Percentiles rank a stretch among this genome's conserved stretches.
These are phyloP conservation scores for Dysdera silvatica DNA, from an alignment of 1,140 invertebrate genomes.

Conservation along the genomic window DNA sequence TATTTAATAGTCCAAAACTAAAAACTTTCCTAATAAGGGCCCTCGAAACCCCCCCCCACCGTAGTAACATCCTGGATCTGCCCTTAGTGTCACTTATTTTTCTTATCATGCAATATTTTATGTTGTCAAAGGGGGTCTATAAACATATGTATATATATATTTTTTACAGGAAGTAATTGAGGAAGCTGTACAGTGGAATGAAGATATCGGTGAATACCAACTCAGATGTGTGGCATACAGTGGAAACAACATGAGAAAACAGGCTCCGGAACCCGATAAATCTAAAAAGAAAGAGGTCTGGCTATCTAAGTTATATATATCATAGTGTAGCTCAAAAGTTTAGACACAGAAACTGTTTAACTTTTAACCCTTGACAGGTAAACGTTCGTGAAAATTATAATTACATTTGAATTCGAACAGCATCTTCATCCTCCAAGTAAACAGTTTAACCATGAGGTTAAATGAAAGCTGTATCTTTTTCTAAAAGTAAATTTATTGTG, in stretches of 20 bases:
- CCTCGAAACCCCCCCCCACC: too few species aligned
- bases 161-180: constrained; percentile 74
- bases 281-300: constrained; percentile 29
- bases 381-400: neutral
- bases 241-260: constrained; percentile 84
- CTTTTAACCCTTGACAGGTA: neutral
- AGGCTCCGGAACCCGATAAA: constrained; percentile 23
- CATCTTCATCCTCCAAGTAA: neutral
- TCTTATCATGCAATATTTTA: too few species aligned
- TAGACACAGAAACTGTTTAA: neutral
- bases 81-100: too few species aligned
- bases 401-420: neutral
- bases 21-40: too few species aligned
- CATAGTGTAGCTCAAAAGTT: neutral
- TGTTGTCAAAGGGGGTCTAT: too few species aligned
- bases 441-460: neutral
- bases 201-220: constrained; percentile 98
- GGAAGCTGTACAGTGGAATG: constrained; percentile 89
- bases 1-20: too few species aligned
- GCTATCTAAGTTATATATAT: neutral
- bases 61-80: too few species aligned
- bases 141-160: neutral
- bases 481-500: neutral
- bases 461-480: neutral
- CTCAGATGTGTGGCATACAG: constrained; percentile 96